Conservation (phyloP, 2,113 vertebrate genomes). For the Circaetus cinerascens region DNA sequence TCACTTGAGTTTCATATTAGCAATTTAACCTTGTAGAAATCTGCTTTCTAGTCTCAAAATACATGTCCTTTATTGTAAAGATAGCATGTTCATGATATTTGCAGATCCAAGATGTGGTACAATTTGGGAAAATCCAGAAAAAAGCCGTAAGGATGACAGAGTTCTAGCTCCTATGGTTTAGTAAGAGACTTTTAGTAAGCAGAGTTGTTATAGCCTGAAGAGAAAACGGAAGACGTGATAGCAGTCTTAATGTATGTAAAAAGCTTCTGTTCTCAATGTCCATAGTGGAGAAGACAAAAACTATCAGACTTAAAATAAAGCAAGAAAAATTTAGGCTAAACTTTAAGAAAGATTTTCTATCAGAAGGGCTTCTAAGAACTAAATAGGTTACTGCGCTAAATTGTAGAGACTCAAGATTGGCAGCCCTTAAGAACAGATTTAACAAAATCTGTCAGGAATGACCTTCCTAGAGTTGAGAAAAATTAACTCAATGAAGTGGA, state of each 20-base stretch:
- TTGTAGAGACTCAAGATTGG: not conserved
- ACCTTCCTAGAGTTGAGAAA: not conserved
- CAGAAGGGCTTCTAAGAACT: not conserved
- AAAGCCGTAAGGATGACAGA: accelerated
- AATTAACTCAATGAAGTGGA: not conserved
- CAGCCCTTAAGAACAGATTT: not conserved
- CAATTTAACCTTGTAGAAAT: not conserved
- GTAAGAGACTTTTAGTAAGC: not conserved
- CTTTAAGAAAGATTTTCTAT: not conserved
- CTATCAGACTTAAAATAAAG: not conserved
- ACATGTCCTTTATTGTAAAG: not conserved
- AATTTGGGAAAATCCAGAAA: not conserved
- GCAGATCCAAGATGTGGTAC: not conserved
- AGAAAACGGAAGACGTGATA: not conserved
- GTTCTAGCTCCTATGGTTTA: not conserved
- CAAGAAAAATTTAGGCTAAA: not conserved
- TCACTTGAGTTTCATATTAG: not conserved
- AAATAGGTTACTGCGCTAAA: not conserved
- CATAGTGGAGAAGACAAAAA: not conserved
- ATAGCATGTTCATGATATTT: not conserved
- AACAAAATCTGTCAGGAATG: constrained; percentile 2
- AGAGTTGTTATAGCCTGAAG: not conserved
- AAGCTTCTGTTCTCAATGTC: not conserved
- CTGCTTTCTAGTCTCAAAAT: not conserved
- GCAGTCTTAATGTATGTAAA: not conserved